Base-by-base conservation (phyloP, 2,113 vertebrate species). In the Thamnophis sirtalis region DNA sequence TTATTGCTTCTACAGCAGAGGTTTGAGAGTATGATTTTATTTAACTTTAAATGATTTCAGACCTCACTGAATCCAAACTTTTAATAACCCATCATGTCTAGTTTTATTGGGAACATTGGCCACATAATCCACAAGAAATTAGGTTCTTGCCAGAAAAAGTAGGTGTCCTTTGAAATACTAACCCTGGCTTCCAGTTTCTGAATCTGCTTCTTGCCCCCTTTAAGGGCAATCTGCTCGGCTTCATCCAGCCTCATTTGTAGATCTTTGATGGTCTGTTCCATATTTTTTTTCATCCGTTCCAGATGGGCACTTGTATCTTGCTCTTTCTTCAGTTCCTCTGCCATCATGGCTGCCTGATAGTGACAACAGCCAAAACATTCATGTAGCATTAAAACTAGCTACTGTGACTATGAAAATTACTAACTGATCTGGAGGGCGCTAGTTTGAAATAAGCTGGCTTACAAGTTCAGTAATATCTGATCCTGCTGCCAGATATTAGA, bases 271-370 rank as follows among this genome's bases (percentile, higher is more conserved):
- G 98, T 99, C 97, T 99, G 98, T 92, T 99, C 99, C 98, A 99
- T 98, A 86, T 99, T 99, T 97, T 98, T 99, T 97, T 99, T 99
- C 98, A 99, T 99, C 89, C 99, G 97, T 88, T 99, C 99, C 93
- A 99, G 96, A 94, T 99, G 99, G 0, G 98, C 96, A 0, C 98
- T 98, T 0, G 98, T 99, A 96, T 99, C 99, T 96, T 99, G 99
- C 96, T 99, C 99, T 95, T 99, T 99, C 96, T 99, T 99, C 95
- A 99, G 97, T 96, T 99, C 98, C 94, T 99, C 98, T 0, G 98
- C 98, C 98, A 99, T 99, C 99, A 99, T 98, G 91, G 98, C 98
- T 0, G 98, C 99, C 99, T 99, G 93, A 49, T 4, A 0, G 0
- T 87, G 50, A 22, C 63, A 94, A 51, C 58, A 28, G n/a, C 15